Evolutionary conservation across 2,888 invertebrate species (phyloP).

Genomic region (Agriopis leucophaearia): DNA sequence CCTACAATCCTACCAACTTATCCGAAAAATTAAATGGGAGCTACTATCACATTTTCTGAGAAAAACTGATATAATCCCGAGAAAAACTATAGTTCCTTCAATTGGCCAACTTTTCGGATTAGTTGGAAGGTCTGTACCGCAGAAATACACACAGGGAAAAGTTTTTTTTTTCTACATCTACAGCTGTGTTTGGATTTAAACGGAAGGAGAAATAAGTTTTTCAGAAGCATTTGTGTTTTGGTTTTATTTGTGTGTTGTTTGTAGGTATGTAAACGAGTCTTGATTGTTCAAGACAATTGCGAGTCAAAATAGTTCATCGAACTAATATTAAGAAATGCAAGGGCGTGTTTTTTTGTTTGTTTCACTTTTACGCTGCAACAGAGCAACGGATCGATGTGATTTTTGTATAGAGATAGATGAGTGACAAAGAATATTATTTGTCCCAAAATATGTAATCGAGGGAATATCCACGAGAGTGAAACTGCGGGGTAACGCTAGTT

Average conservation of each 20-base stretch:
- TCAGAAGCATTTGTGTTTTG: background rate
- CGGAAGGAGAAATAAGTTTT: background rate
- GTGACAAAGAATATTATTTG: too few relatives aligned
- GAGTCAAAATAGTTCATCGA: too few relatives aligned
- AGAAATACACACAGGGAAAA: slow-evolving; percentile 10
- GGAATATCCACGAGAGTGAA: too few relatives aligned
- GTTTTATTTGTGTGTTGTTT: background rate
- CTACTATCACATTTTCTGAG: background rate
- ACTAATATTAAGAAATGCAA: too few relatives aligned
- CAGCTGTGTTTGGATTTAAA: slow-evolving; percentile 13
- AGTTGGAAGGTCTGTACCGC: background rate
- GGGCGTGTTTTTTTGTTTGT: too few relatives aligned
- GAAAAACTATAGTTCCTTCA: background rate
- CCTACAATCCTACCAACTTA: background rate
- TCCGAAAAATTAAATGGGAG: background rate
- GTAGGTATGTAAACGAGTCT: background rate
- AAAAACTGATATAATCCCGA: background rate
- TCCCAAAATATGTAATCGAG: too few relatives aligned
- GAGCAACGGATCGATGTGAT: too few relatives aligned
- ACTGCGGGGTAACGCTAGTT: too few relatives aligned
- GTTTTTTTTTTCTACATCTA: slow-evolving; percentile 16
- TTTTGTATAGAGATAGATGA: too few relatives aligned
- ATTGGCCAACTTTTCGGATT: background rate
- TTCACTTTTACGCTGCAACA: too few relatives aligned
- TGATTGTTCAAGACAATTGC: too few relatives aligned